These are phyloP conservation scores for Oedothorax gibbosus DNA, from an alignment of 1,140 invertebrate species.

Conservation along the genomic window DNA sequence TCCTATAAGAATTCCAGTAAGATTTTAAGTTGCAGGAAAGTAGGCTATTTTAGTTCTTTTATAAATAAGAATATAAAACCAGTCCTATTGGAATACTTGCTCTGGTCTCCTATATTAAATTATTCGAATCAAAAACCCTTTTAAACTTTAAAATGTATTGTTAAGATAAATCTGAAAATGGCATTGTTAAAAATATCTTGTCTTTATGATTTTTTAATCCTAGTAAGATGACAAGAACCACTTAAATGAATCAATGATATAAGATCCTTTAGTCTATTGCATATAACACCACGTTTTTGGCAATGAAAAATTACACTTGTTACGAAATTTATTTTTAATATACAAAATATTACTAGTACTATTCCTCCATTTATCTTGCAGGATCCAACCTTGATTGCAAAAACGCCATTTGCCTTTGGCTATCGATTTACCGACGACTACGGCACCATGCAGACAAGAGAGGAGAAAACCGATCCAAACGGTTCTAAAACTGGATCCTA, in stretches of 20 bases:
- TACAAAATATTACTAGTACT: not conserved
- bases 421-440: slow-evolving; percentile 58
- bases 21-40: too few species aligned
- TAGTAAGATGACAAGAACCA: not conserved
- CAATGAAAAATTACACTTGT: not conserved
- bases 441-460: slow-evolving; percentile 50
- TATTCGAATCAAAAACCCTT: too few species aligned
- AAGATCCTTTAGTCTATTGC: too few species aligned
- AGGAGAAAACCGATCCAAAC: slow-evolving; percentile 57
- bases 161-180: too few species aligned
- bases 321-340: not conserved
- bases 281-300: not conserved
- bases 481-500: slow-evolving; percentile 61
- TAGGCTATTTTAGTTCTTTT: too few species aligned
- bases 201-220: not conserved
- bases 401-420: slow-evolving; percentile 47
- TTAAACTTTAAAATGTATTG: too few species aligned
- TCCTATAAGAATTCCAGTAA: too few species aligned
- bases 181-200: too few species aligned
- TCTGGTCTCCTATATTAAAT: too few species aligned
- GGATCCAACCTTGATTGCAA: slow-evolving; percentile 16
- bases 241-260: too few species aligned
- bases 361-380: not conserved
- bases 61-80: too few species aligned
- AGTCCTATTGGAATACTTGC: too few species aligned